Conservation (phyloP, 2,797 vertebrate genomes). For the Rhinophrynus dorsalis region DNA sequence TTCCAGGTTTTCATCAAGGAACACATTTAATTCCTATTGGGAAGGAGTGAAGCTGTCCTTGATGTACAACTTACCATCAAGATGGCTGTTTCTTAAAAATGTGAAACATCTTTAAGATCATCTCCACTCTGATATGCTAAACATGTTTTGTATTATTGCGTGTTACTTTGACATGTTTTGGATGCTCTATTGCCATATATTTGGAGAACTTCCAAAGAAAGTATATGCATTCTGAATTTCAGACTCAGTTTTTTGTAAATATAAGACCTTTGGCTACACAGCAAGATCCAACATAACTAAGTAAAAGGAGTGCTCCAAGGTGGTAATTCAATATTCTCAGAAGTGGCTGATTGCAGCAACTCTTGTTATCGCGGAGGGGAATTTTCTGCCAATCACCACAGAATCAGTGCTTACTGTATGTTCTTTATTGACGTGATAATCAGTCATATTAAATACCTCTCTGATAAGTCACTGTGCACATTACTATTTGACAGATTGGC, state of each 20-base stretch:
- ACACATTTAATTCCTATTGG: too few species aligned
- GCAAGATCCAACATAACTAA: conserved; percentile 35
- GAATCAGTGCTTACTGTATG: background rate
- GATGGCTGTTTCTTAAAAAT: too few species aligned
- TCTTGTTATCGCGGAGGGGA: background rate
- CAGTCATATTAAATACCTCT: conserved; percentile 43
- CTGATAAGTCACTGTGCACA: conserved; percentile 31
- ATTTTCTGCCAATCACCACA: conserved; percentile 36
- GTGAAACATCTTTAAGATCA: too few species aligned
- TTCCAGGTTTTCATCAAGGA: too few species aligned
- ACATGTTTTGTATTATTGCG: too few species aligned
- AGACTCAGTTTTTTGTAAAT: conserved; percentile 20
- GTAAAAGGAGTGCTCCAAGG: conserved; percentile 36
- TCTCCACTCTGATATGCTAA: too few species aligned
- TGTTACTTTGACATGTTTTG: background rate
- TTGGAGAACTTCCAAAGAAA: conserved; percentile 12
- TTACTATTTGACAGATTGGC: conserved; percentile 39
- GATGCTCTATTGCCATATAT: background rate
- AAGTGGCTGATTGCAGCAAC: conserved; percentile 25
- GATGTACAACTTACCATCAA: too few species aligned
- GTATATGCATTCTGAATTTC: conserved; percentile 9
- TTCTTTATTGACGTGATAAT: conserved; percentile 31
- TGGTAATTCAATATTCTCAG: conserved; percentile 40
- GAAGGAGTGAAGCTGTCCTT: too few species aligned
- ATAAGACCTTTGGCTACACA: conserved; percentile 24